Base-by-base conservation (phyloP, 2,888 invertebrate species). In the Drosophila fulvimacula region DNA sequence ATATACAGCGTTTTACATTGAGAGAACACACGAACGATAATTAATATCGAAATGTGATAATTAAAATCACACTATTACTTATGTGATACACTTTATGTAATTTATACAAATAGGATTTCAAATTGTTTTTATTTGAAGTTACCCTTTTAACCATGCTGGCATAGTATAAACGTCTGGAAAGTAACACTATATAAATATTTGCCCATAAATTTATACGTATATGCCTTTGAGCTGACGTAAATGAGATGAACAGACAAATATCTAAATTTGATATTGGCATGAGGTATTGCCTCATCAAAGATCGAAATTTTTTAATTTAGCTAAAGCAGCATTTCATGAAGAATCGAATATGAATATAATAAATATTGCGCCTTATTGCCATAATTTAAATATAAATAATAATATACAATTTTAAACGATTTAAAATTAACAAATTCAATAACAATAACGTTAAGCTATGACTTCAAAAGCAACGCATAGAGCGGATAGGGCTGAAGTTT, bases 401-500 rank as follows among this genome's bases (percentile, higher is more conserved):
- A n/a, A 30, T 41, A 34, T 51, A 42, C 19, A 51, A 51, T 19
- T 49, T 15, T 0, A n/a, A 52, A 27, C 3, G 27, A 27, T n/a
- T 48, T 3, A 17, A n/a, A 52, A 36, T 19, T 27, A 2, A 27
- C 1, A 30, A 10, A 17, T 21, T 11, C 4, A 27, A 38, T 2
- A 24, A 7, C 4, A 24, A 10, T 3, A 24, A 3, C 4, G 6
- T 9, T 52, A 7, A 32, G 13, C 60, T 76, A 66, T 1, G 53
- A 19, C 32, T 88, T 69, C 13, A 81, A 34, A 36, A 79, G 44
- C 27, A 90, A 63, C 2, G 92, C 92, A 63, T 90, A 90, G 3
- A 88, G 68, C 21, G 91, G 90, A 75, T 84, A 91, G 0, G 84
- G 78, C 63, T 81, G 76, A 4, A 81, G 65, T 15, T 68, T 63